Evolutionary conservation across 2,888 invertebrate genomes (phyloP).

Genomic region (Orthonychiurus folsomi): DNA sequence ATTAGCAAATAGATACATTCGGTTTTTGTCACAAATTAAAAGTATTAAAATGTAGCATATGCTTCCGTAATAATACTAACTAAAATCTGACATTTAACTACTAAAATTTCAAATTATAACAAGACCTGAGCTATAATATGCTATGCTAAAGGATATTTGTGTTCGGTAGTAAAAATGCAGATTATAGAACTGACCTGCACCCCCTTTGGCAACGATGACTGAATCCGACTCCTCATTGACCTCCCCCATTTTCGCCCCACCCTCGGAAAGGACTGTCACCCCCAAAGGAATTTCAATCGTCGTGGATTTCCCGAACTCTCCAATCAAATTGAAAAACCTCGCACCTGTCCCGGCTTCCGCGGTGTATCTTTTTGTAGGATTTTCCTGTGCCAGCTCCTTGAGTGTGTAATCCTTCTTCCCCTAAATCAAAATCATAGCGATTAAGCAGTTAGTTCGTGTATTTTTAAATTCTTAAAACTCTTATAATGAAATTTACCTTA

Average conservation of each 20-base stretch:
- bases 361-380: constrained; percentile 52
- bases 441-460: constrained; percentile 21
- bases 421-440: constrained; percentile 43
- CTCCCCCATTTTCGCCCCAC: constrained; percentile 59
- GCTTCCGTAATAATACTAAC: too few relatives aligned
- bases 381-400: constrained; percentile 44
- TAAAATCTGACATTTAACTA: too few relatives aligned
- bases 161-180: too few relatives aligned
- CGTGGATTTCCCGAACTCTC: constrained; percentile 61
- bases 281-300: constrained; percentile 72
- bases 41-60: too few relatives aligned
- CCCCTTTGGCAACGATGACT: constrained; percentile 68
- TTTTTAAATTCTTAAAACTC: neutral
- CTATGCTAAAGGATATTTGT: too few relatives aligned
- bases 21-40: neutral
- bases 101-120: too few relatives aligned
- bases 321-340: constrained; percentile 62
- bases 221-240: constrained; percentile 59
- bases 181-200: too few relatives aligned
- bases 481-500: constrained; percentile 35
- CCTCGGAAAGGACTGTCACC: constrained; percentile 61
- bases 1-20: too few relatives aligned
- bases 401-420: constrained; percentile 41
- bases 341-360: constrained; percentile 70
- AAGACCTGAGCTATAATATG: too few relatives aligned